Conservation (phyloP, 2,113 vertebrate species). For the Heloderma charlesbogerti region DNA sequence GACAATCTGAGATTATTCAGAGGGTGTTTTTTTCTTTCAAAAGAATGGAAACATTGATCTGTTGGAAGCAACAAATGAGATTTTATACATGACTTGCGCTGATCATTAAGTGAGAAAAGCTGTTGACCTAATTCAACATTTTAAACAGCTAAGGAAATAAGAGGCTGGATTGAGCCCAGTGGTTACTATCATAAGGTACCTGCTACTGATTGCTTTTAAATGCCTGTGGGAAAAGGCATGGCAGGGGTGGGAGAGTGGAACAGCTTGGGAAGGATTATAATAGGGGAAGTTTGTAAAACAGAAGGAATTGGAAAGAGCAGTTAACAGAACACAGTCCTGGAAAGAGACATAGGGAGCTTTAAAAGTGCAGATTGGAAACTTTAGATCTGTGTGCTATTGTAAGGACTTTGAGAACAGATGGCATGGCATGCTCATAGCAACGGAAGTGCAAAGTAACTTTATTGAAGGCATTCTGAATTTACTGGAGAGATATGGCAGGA, state of each 20-base stretch:
- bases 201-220: background rate
- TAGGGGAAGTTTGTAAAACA: background rate
- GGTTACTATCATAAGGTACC: background rate
- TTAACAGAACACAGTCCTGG: background rate
- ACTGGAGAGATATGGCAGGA: background rate
- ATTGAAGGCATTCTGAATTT: background rate
- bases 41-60: background rate
- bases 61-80: background rate
- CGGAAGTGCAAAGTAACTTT: background rate
- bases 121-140: background rate
- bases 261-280: background rate
- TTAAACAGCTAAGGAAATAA: background rate
- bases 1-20: background rate
- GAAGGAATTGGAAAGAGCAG: background rate
- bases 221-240: background rate
- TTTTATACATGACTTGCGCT: background rate
- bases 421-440: background rate
- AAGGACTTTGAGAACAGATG: background rate
- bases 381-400: background rate
- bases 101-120: background rate
- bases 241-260: background rate
- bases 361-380: background rate
- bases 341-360: background rate
- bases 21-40: background rate
- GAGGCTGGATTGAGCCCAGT: background rate